A percentile compares a stretch with the other conserved stretches of the same genome.
Evolutionary conservation across 2,797 vertebrate genomes (phyloP).

Genomic region (Bufotes viridis): DNA sequence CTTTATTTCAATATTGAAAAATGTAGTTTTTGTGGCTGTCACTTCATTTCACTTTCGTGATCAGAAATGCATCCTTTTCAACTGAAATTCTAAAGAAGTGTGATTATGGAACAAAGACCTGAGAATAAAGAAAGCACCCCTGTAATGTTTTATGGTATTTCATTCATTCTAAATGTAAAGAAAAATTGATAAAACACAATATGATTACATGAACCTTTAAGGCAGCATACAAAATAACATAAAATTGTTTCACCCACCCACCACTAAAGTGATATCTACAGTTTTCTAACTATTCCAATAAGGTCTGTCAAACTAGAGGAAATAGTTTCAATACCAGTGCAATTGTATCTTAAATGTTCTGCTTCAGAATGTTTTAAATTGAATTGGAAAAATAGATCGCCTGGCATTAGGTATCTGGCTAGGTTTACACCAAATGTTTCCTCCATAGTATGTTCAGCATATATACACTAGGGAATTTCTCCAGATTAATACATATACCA

Average conservation of each 20-base stretch:
- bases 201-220: background rate
- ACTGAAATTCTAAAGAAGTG: background rate
- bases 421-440: background rate
- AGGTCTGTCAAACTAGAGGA: background rate
- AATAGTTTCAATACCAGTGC: background rate
- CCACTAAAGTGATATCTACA: background rate
- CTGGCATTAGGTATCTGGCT: background rate
- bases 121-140: slow-evolving; percentile 6
- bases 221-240: background rate
- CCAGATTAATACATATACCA: too few relatives aligned
- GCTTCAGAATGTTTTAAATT: background rate
- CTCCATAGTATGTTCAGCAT: background rate
- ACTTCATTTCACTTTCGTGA: background rate
- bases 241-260: background rate
- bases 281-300: background rate
- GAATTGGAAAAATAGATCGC: background rate
- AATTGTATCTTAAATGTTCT: background rate
- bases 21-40: background rate
- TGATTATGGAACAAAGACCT: slow-evolving; percentile 27
- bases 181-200: background rate
- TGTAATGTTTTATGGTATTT: slow-evolving; percentile 24
- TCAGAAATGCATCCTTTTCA: background rate
- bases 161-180: background rate
- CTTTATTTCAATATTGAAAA: background rate
- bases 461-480: too few relatives aligned